Evolutionary conservation across 2,888 invertebrate genomes (phyloP), one percentile per base, ranked within the genome.

Genomic region (Lasioglossum lativentre): DNA sequence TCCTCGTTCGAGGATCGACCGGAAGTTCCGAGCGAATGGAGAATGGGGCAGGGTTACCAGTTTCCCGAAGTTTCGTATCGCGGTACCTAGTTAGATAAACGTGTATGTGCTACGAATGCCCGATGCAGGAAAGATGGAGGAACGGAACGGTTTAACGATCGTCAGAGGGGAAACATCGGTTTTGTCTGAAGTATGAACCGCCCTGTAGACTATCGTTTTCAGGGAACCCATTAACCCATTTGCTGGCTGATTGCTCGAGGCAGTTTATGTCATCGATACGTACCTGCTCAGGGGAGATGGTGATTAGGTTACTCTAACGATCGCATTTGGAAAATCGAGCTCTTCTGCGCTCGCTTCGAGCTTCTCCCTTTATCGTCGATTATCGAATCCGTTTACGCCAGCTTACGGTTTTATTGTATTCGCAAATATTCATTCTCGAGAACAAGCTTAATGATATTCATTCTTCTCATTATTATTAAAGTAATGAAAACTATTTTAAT

Each of bases 161-260:
- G 71, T 2, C 16, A 23, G 30, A 16, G 73, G 34, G 56, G 71
- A 23, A 66, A 66, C 68, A 30, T 59, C 47, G 45, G 42, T 71
- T 80, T 59, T 73, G 78, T 66, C 70, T 45, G 72, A 76, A 80
- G 73, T 52, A 83, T 42, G 86, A 78, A 85, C 68, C 82, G 75
- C 38, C 75, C 76, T 74, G 63, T 78, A 81, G 70, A 75, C 75
- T 75, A 85, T 75, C 85, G 88, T 90, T 92, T 92, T 88, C 87
- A 80, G 89, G 79, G 75, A 86, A 77, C 86, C 88, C 86, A 90
- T 92, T 92, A 92, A 91, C 92, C 92, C 88, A 90, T 92, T 92
- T 90, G 87, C 88, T 74, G 78, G 75, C 59, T 82, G 86, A 84
- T 88, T 86, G 83, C 89, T 82, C 52, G 71, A 52, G 79, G 81